Conservation (phyloP, 1,140 invertebrate species). For the Trichonephila inaurata region DNA sequence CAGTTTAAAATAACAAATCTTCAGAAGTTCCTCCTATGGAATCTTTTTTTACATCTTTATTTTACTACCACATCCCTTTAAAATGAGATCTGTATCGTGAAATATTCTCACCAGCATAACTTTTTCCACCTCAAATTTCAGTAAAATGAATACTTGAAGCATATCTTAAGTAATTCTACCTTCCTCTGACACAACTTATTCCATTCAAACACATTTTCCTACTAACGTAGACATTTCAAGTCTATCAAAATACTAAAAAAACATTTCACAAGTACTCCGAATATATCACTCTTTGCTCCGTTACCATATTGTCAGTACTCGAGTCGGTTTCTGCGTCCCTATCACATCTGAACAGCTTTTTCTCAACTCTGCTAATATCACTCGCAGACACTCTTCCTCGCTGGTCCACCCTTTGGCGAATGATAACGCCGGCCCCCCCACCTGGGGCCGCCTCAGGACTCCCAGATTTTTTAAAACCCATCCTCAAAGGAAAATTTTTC, state of each 20-base stretch:
- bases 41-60: no score
- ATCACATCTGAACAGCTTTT: conserved; percentile 47
- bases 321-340: conserved; percentile 2
- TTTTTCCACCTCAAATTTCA: not conserved
- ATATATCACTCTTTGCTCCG: conserved; percentile 29
- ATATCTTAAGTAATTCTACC: not conserved
- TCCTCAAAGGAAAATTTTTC: no score
- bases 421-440: no score
- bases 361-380: conserved; percentile 42
- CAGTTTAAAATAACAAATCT: no score
- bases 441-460: no score
- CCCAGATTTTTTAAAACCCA: no score
- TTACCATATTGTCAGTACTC: not conserved
- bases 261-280: conserved; percentile 53
- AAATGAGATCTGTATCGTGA: no score
- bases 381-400: conserved; percentile 44
- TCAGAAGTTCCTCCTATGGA: no score
- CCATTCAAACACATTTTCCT: not conserved
- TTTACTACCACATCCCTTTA: no score
- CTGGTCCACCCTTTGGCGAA: conserved; percentile 59
- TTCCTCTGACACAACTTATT: no score
- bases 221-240: no score
- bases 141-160: not conserved
- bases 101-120: not conserved
- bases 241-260: not conserved